Base-by-base conservation (phyloP, 2,113 vertebrate genomes). In the Hipposideros armiger region DNA sequence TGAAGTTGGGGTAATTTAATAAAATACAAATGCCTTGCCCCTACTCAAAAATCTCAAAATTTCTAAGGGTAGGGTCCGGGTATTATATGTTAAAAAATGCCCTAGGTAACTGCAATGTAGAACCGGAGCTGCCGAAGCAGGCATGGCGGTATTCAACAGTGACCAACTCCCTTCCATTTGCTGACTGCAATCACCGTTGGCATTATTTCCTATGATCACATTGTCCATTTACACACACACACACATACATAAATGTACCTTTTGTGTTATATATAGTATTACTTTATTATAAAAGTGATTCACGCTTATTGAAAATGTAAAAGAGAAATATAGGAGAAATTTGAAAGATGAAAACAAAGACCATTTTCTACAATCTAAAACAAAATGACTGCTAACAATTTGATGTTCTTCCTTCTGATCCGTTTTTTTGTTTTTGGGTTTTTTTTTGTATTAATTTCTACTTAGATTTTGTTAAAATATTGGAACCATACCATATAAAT, bases 381-480 rank as follows among this genome's bases (percentile, higher is more conserved):
- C 47, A 73, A 36, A 36, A 52, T 13, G 30, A 62, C 24, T 50
- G 20, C 15, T 58, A 19, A 47, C 17, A 78, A 62, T 64, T 40
- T 47, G 4, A 69, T n/a, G 24, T 47, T 78, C 32, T 20, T 87
- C 42, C 10, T 86, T 82, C 36, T 87, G 16, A 26, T 56, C 7
- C 4, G 42, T n/a, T 42, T 52, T 52, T 69, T 92, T 76, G 13
- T 82, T 45, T 45, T 50, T 50, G 7, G 11, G 11, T 50, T 50
- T 50, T 82, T 80, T 32, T 88, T 45, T 52, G 30, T 67, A 22
- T 42, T 76, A 77, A 28, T 30, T 73, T 86, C 15, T 72, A 20
- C 28, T 80, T 86, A 78, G 22, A 64, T 62, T 72, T 94, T 58
- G 16, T 94, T 52, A 87, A 82, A 64, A 77, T 77, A 70, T 50